A percentile compares a stretch with the other conserved stretches of the same genome.
phyloP scores from a whole-genome alignment of 2,888 invertebrate genomes.

The Arenicola marina region DNA sequence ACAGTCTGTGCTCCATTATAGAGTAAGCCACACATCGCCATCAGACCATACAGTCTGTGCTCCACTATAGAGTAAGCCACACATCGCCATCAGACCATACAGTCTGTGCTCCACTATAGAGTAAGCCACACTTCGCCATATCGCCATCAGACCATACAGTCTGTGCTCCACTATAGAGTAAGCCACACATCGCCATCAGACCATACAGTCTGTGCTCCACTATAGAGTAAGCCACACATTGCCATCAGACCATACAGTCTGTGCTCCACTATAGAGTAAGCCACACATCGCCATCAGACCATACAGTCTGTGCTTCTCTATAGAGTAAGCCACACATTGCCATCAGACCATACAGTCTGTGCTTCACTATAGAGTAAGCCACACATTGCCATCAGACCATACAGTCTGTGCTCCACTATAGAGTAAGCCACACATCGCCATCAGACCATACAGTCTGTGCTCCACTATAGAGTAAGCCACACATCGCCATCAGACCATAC shows the following conservation, averaged over 20 bases:
- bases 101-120: conserved; percentile 23
- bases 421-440: conserved; percentile 24
- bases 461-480: conserved; percentile 26
- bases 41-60: conserved; percentile 24
- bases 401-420: conserved; percentile 22
- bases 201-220: conserved; percentile 25
- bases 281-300: no score
- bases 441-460: conserved; percentile 24
- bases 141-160: conserved; percentile 22
- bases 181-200: conserved; percentile 17
- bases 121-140: no score
- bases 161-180: conserved; percentile 27
- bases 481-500: conserved; percentile 22
- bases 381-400: conserved; percentile 20
- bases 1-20: conserved; percentile 22
- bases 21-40: conserved; percentile 24
- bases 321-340: conserved; percentile 8
- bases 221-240: conserved; percentile 24
- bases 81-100: conserved; percentile 22
- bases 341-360: conserved; percentile 22
- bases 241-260: conserved; percentile 24
- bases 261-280: conserved; percentile 26
- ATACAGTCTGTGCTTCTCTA: conserved; percentile 38
- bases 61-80: conserved; percentile 26
- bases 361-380: conserved; percentile 27